These are phyloP conservation scores for Hetaerina titia DNA, from an alignment of 2,888 invertebrate species.

Conservation along the genomic window DNA sequence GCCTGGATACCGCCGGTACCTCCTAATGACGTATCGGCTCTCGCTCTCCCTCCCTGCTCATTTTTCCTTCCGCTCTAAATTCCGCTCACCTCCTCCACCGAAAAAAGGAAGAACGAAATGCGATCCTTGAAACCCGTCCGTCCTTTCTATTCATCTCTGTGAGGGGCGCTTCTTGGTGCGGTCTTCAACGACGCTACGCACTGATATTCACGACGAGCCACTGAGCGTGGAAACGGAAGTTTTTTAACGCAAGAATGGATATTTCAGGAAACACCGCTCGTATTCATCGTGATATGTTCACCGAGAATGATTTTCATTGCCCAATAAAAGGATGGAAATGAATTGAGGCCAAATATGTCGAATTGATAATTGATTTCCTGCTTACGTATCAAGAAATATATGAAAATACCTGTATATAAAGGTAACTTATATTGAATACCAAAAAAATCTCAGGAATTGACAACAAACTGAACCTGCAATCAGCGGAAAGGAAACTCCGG, in stretches of 20 bases:
- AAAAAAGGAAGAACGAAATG: background rate
- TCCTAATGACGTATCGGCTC: background rate
- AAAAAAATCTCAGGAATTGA: too few species aligned
- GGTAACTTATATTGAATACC: too few species aligned
- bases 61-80: background rate
- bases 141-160: background rate
- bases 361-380: too few species aligned
- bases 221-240: background rate
- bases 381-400: too few species aligned
- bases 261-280: background rate
- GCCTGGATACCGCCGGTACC: background rate
- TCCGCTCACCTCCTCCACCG: background rate
- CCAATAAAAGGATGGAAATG: background rate
- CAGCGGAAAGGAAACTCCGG: too few species aligned
- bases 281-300: background rate
- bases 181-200: background rate
- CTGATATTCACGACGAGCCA: background rate
- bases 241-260: background rate
- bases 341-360: too few species aligned
- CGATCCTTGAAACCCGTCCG: background rate
- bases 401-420: too few species aligned
- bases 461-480: too few species aligned
- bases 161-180: background rate
- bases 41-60: background rate
- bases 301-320: background rate